Evolutionary conservation across 2,888 invertebrate genomes (phyloP).

Genomic region (Dromius quadrimaculatus): DNA sequence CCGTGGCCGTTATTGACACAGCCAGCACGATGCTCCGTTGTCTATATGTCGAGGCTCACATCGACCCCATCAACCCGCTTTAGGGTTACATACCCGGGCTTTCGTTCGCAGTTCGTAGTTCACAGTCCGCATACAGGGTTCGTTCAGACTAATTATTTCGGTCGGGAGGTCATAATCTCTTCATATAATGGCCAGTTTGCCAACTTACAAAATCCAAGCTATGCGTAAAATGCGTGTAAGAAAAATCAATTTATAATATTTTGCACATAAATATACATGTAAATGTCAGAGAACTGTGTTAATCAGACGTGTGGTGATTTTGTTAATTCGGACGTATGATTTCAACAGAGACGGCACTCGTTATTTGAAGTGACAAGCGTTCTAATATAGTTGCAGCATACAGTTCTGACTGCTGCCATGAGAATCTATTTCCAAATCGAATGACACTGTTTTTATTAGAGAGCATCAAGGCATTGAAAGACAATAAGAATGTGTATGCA

Average conservation of each 20-base stretch:
- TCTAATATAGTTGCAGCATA: background rate
- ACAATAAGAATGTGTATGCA: background rate
- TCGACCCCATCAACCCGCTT: conserved; percentile 24
- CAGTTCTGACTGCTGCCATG: background rate
- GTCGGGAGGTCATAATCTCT: conserved; percentile 68
- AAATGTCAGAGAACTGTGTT: background rate
- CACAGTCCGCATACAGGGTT: conserved; percentile 61
- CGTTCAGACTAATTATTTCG: conserved; percentile 66
- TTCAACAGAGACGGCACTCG: background rate
- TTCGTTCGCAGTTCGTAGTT: conserved; percentile 66
- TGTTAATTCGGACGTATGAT: background rate
- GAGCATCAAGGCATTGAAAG: background rate
- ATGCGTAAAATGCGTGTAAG: conserved; percentile 3
- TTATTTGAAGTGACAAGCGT: conserved; percentile 7
- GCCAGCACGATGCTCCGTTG: conserved; percentile 56
- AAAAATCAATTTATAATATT: conserved; percentile 3
- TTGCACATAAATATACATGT: conserved; percentile 14
- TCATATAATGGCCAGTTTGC: conserved; percentile 67
- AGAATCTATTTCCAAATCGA: background rate
- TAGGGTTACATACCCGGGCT: conserved; percentile 67
- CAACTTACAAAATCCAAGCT: conserved; percentile 64
- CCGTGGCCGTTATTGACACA: conserved; percentile 67
- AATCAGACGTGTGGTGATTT: background rate
- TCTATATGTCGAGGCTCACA: conserved; percentile 16
- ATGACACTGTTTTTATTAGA: background rate